These are phyloP conservation scores for Arizona elegans DNA, from an alignment of 2,113 vertebrate species.

Conservation along the genomic window DNA sequence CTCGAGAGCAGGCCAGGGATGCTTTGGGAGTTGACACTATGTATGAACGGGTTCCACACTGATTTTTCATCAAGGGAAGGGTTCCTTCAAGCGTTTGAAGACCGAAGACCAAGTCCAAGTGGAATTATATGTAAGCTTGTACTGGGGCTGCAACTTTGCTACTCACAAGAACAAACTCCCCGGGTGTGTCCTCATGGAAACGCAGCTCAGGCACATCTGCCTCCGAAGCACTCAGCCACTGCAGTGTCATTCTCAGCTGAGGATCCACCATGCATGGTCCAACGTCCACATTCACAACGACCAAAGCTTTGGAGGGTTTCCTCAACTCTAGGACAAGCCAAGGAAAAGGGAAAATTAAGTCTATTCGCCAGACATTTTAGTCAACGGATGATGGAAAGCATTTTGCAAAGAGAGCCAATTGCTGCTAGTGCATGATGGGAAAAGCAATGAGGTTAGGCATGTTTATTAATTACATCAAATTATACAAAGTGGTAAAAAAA, in stretches of 20 bases:
- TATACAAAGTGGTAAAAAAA: not conserved
- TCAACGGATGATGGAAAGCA: not conserved
- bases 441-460: not conserved
- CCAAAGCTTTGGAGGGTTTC: slow-evolving; percentile 64
- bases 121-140: not conserved
- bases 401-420: not conserved
- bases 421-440: not conserved
- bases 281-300: slow-evolving; percentile 79
- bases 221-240: slow-evolving; percentile 92
- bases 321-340: slow-evolving; percentile 70
- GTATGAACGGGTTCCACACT: not conserved
- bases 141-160: not conserved
- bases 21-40: too few species aligned
- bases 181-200: slow-evolving; percentile 69
- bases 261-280: slow-evolving; percentile 73
- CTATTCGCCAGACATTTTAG: not conserved
- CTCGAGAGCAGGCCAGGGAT: too few species aligned
- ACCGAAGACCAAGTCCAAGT: not conserved
- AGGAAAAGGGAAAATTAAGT: not conserved
- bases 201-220: slow-evolving; percentile 77
- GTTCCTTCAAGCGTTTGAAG: not conserved
- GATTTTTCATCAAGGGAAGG: not conserved
- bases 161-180: slow-evolving; percentile 85
- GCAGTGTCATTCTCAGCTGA: slow-evolving; percentile 84
- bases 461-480: not conserved